Conservation (phyloP, 2,888 invertebrate genomes). For the Pemphredon lugubris region DNA sequence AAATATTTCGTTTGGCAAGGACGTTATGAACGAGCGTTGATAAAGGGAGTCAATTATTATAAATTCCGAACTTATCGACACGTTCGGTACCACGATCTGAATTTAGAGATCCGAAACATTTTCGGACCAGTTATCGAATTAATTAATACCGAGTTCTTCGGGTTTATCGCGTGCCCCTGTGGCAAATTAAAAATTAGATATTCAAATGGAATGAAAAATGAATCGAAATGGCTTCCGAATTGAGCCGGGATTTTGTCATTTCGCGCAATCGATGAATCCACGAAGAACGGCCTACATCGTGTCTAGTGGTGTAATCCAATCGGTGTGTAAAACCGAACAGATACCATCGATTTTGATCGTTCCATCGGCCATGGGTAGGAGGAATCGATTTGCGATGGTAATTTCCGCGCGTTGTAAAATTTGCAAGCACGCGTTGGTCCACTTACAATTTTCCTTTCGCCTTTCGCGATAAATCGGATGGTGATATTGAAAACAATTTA, state of each 20-base stretch:
- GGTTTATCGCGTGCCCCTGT: too few relatives aligned
- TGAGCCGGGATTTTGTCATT: neutral
- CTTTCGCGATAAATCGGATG: constrained; percentile 7
- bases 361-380: neutral
- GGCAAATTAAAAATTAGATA: neutral
- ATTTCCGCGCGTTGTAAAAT: constrained; percentile 18
- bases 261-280: neutral
- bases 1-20: too few relatives aligned
- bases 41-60: too few relatives aligned
- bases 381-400: constrained; percentile 54
- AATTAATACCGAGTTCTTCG: too few relatives aligned
- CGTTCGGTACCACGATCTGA: too few relatives aligned
- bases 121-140: too few relatives aligned
- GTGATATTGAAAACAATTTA: neutral
- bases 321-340: constrained; percentile 5
- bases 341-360: constrained; percentile 20
- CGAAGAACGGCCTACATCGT: neutral
- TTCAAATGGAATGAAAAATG: neutral
- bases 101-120: too few relatives aligned
- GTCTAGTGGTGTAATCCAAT: neutral
- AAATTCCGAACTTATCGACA: too few relatives aligned
- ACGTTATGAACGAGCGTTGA: too few relatives aligned
- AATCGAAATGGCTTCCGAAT: neutral
- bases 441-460: constrained; percentile 9
- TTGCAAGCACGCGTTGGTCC: constrained; percentile 4